Evolutionary conservation across 2,113 vertebrate genomes (phyloP).

Genomic region (Machaerirhynchus nigripectus): DNA sequence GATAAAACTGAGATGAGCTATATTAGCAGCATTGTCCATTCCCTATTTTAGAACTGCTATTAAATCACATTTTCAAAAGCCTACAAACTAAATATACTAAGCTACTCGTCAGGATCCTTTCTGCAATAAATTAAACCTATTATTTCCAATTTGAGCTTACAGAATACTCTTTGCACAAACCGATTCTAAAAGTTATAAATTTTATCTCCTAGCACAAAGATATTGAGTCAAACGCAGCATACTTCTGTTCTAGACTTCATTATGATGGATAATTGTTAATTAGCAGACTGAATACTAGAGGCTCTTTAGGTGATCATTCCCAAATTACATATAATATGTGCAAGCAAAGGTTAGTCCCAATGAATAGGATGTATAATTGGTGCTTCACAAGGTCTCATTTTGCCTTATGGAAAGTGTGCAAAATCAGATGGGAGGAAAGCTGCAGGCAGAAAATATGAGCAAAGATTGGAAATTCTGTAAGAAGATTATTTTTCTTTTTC

Average conservation of each 20-base stretch:
- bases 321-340: slow-evolving; percentile 49
- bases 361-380: slow-evolving; percentile 31
- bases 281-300: slow-evolving; percentile 33
- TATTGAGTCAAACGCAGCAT: neutral
- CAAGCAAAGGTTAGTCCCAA: slow-evolving; percentile 56
- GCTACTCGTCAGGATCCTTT: neutral
- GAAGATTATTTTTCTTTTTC: neutral
- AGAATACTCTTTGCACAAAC: neutral
- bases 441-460: neutral
- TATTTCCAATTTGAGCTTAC: neutral
- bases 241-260: slow-evolving; percentile 42
- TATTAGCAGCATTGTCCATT: neutral
- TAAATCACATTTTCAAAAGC: neutral
- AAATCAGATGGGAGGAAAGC: neutral
- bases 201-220: slow-evolving; percentile 7
- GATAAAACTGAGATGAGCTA: neutral
- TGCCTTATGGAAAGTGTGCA: neutral
- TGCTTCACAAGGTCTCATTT: slow-evolving; percentile 24
- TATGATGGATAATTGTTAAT: slow-evolving; percentile 56
- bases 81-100: neutral
- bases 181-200: slow-evolving; percentile 7
- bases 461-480: neutral
- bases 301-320: slow-evolving; percentile 29
- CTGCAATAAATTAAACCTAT: neutral
- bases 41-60: neutral